Percentiles rank a stretch among this genome's conserved stretches.
Conservation (phyloP, 2,888 invertebrate genomes). For the Pecten maximus region DNA sequence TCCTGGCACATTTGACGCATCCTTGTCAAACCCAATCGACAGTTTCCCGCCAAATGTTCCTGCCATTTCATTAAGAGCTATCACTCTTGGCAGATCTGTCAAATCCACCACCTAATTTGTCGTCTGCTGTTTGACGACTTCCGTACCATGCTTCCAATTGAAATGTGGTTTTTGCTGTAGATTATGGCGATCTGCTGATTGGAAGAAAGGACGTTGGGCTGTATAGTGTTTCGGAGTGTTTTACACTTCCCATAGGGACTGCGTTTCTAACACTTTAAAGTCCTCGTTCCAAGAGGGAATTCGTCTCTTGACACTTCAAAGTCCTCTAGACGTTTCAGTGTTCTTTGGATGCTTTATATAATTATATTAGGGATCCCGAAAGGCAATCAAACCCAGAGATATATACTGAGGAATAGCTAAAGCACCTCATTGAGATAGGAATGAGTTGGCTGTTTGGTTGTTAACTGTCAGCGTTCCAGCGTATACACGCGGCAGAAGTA, state of each 20-base stretch:
- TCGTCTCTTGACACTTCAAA: conserved; percentile 11
- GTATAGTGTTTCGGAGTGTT: background rate
- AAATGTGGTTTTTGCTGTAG: background rate
- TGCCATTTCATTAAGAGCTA: conserved; percentile 23
- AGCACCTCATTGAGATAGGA: background rate
- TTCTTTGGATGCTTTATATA: background rate
- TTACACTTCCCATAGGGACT: background rate
- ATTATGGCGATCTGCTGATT: background rate
- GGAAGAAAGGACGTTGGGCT: background rate
- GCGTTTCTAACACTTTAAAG: conserved; percentile 1
- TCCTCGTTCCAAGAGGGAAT: background rate
- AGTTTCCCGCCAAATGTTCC: conserved; percentile 28
- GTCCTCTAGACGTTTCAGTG: conserved; percentile 20
- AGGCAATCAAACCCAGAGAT: background rate
- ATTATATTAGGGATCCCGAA: background rate
- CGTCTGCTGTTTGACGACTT: conserved; percentile 33
- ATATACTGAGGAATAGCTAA: background rate
- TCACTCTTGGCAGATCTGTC: conserved; percentile 30
- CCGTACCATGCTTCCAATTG: conserved; percentile 12
- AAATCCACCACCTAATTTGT: conserved; percentile 13
- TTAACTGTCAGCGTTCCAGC: background rate
- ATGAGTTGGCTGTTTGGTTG: background rate
- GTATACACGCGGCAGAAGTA: background rate
- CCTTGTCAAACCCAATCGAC: background rate
- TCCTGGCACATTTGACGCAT: conserved; percentile 13